Evolutionary conservation across 2,113 vertebrate species (phyloP).

Genomic region (Nerophis lumbriciformis): DNA sequence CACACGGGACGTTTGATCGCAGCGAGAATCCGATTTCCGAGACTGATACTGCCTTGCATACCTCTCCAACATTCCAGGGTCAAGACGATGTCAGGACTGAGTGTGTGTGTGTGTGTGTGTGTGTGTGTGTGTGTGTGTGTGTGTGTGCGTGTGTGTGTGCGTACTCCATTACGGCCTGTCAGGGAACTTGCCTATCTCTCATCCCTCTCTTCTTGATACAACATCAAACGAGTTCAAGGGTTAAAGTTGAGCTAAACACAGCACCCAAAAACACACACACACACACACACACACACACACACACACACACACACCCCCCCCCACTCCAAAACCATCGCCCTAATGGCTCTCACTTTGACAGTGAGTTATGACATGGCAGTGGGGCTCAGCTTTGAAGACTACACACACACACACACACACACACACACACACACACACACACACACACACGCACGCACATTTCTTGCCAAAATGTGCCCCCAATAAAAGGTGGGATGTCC

Average conservation of each 20-base stretch:
- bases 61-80: constrained; percentile 67
- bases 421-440: constrained; percentile 30
- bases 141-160: not conserved
- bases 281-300: constrained; percentile 18
- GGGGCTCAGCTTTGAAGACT: constrained; percentile 58
- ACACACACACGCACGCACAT: not conserved
- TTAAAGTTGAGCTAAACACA: constrained; percentile 59
- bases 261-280: constrained; percentile 27
- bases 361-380: constrained; percentile 57
- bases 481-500: constrained; percentile 4
- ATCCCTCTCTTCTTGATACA: constrained; percentile 52
- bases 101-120: constrained; percentile 29
- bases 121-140: constrained; percentile 10
- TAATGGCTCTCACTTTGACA: constrained; percentile 49
- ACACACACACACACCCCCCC: constrained; percentile 20
- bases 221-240: constrained; percentile 64
- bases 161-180: constrained; percentile 51
- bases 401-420: constrained; percentile 49
- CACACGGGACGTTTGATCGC: constrained; percentile 56
- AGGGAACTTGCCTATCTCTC: constrained; percentile 50
- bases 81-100: constrained; percentile 54
- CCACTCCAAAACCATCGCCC: constrained; percentile 13
- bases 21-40: constrained; percentile 62
- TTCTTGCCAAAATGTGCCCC: constrained; percentile 4
- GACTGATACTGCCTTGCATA: constrained; percentile 63